Evolutionary conservation across 2,113 vertebrate genomes (phyloP).

Genomic region (Sander vitreus): DNA sequence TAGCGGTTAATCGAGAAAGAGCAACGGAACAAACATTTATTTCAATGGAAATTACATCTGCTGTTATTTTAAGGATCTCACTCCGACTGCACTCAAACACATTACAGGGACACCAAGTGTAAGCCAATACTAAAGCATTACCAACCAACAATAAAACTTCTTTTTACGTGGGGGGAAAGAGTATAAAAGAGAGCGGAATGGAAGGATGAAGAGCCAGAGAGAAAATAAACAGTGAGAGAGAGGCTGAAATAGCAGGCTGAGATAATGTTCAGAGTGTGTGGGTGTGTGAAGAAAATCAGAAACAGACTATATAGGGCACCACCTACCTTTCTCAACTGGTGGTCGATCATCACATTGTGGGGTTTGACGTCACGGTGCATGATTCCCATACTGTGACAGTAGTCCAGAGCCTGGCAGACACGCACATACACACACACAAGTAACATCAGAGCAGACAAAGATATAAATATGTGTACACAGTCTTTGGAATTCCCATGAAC

Average conservation of each 20-base stretch:
- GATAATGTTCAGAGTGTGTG: conserved; percentile 19
- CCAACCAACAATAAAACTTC: not conserved
- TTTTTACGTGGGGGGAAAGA: not conserved
- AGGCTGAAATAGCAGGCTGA: conserved; percentile 15
- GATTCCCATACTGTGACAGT: conserved; percentile 99
- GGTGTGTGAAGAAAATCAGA: conserved; percentile 21
- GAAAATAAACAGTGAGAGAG: conserved; percentile 6
- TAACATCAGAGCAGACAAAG: not conserved
- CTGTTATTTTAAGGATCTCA: conserved; percentile 29
- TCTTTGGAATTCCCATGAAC: not conserved
- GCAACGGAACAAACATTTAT: not conserved
- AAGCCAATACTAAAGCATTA: conserved; percentile 12
- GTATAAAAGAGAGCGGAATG: conserved; percentile 3
- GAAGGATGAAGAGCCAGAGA: conserved; percentile 20
- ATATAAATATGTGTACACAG: not conserved
- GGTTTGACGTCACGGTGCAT: conserved; percentile 99
- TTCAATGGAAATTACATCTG: conserved; percentile 16
- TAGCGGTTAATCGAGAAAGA: not conserved
- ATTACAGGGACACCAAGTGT: not conserved
- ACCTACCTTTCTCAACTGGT: conserved; percentile 97
- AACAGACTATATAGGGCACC: conserved; percentile 17
- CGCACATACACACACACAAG: not conserved
- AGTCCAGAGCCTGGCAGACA: conserved; percentile 93
- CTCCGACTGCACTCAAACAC: not conserved
- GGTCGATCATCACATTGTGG: conserved; percentile 99